Evolutionary conservation across 1,140 invertebrate genomes (phyloP).

Genomic region (Trichogramma pretiosum): DNA sequence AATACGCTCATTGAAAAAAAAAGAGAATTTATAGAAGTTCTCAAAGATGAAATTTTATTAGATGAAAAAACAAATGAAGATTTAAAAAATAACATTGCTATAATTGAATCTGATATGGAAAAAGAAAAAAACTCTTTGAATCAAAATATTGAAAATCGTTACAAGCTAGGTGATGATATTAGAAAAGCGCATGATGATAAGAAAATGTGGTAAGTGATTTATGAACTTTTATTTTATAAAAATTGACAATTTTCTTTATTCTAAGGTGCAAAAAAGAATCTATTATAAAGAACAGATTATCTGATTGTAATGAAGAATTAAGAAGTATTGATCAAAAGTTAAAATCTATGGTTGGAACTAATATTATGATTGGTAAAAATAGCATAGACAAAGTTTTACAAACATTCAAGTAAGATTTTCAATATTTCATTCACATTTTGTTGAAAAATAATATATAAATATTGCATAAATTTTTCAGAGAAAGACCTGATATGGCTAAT

Average conservation of each 20-base stretch:
- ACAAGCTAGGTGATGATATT: constrained; percentile 90
- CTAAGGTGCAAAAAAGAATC: constrained; percentile 73
- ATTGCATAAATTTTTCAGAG: no score
- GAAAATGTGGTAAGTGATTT: no score
- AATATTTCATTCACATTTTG: constrained; percentile 5
- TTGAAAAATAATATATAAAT: no score
- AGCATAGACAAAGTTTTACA: constrained; percentile 92
- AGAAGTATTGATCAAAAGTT: constrained; percentile 91
- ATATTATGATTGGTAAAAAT: constrained; percentile 89
- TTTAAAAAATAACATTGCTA: constrained; percentile 80
- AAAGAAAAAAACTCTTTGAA: constrained; percentile 81
- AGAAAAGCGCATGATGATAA: constrained; percentile 88
- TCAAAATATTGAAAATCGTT: constrained; percentile 91
- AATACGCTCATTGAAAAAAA: constrained; percentile 84
- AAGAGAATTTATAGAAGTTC: constrained; percentile 72
- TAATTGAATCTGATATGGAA: constrained; percentile 77
- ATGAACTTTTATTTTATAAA: neutral
- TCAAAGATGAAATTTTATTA: constrained; percentile 75
- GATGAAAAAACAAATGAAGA: constrained; percentile 73
- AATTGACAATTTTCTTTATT: constrained; percentile 1
- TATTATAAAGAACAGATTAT: constrained; percentile 81
- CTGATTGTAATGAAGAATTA: constrained; percentile 87
- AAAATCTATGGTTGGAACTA: constrained; percentile 95
- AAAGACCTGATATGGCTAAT: constrained; percentile 69
- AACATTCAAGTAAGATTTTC: constrained; percentile 54